Evolutionary conservation across 2,888 invertebrate species (phyloP), one percentile per base, ranked within the genome.

Genomic region (Acanthococcus lagerstroemiae): DNA sequence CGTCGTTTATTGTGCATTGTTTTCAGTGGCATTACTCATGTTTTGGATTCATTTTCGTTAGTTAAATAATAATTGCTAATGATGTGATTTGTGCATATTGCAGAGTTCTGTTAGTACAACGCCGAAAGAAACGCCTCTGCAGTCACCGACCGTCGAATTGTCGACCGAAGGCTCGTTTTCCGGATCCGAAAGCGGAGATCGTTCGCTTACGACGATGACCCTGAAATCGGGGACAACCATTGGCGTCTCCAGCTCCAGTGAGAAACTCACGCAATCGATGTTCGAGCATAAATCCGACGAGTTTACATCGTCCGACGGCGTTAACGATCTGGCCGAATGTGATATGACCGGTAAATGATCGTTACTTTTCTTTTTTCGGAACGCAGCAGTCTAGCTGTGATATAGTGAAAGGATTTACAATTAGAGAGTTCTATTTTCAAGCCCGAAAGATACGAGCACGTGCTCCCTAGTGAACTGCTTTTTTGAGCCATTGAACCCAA

Each of bases 291-390:
- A 61, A 52, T 37, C 50, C 7, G 61, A 61, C 61, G 50, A 50
- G 22, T 52, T 24, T 52, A 24, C 60, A 25, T 48, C 15, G 26
- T 45, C 44, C 9, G 80, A 75, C 71, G 30, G 70, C 66, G 69
- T 74, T 69, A 67, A 74, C 69, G 71, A 76, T 73, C 69, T 74
- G 70, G 69, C 78, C 67, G 75, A 84, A 72, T 79, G 81, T 69
- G 80, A 84, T 73, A 80, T 84, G 83, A 79, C 82, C 70, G 79
- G 84, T 83, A 68, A 72, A 74, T 70, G 50, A 6, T n/a, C n/a
- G n/a, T n/a, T n/a, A n/a, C n/a, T n/a, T n/a, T n/a, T n/a, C n/a
- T n/a, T n/a, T n/a, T n/a, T n/a, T n/a, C n/a, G n/a, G n/a, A n/a
- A n/a, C n/a, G n/a, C n/a, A n/a, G n/a, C n/a, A n/a, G n/a, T n/a